Conservation (phyloP, 2,888 invertebrate genomes). For the Chalcosyrphus nemorum region DNA sequence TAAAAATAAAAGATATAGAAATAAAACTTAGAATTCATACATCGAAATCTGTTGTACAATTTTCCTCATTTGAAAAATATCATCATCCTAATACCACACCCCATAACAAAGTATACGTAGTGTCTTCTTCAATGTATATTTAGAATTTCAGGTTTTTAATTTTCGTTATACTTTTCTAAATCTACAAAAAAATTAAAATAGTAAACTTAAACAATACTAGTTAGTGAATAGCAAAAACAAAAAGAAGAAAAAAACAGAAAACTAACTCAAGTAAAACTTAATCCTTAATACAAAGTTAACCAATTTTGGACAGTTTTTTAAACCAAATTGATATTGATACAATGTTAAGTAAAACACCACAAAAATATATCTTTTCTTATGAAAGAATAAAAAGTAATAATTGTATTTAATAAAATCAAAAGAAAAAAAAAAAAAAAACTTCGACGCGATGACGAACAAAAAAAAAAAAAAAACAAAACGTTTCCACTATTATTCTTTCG, state of each 20-base stretch:
- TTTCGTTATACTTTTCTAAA: background rate
- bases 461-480: too few species aligned
- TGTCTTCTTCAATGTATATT: background rate
- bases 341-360: constrained; percentile 55
- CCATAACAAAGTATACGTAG: constrained; percentile 28
- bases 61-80: constrained; percentile 56
- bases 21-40: constrained; percentile 43
- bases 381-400: constrained; percentile 20
- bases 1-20: constrained; percentile 29
- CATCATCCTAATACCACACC: background rate
- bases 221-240: background rate
- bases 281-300: constrained; percentile 42
- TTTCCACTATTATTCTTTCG: constrained; percentile 11
- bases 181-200: constrained; percentile 21
- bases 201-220: background rate
- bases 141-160: background rate
- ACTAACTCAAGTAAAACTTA: constrained; percentile 47
- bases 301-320: constrained; percentile 29
- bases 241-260: constrained; percentile 2
- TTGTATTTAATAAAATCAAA: background rate
- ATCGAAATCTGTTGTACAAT: constrained; percentile 68
- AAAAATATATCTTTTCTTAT: constrained; percentile 43
- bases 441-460: constrained; percentile 46
- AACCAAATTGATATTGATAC: constrained; percentile 34
- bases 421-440: constrained; percentile 19